Evolutionary conservation across 1,140 invertebrate species (phyloP).

Genomic region (Caenorhabditis brenneri): DNA sequence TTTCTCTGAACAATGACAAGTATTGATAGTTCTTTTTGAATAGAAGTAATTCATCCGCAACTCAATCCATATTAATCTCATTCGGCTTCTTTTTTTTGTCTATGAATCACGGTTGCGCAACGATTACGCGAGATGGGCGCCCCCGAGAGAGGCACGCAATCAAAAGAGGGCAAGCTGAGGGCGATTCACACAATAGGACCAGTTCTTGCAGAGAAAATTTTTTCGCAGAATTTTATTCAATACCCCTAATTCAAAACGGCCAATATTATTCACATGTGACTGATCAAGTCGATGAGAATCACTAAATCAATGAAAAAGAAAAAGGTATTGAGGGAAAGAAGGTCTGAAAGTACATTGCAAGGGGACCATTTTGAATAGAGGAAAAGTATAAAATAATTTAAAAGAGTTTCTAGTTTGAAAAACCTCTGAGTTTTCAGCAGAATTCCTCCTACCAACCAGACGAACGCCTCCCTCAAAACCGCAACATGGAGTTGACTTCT

Average conservation of each 20-base stretch:
- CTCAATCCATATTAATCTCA: slow-evolving; percentile 1
- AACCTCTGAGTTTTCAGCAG: neutral
- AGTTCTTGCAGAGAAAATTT: slow-evolving; percentile 13
- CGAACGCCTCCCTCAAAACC: slow-evolving; percentile 24
- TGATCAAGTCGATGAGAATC: slow-evolving; percentile 26
- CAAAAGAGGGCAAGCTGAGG: slow-evolving; percentile 37
- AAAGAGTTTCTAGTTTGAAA: neutral
- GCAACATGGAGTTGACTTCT: slow-evolving; percentile 40
- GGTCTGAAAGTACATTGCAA: neutral
- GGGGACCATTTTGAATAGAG: too few relatives aligned
- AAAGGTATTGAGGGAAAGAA: neutral
- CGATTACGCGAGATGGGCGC: slow-evolving; percentile 8
- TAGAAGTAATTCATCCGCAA: neutral
- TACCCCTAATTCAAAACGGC: slow-evolving; percentile 26
- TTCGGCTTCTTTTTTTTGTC: slow-evolving; percentile 11
- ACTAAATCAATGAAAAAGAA: neutral
- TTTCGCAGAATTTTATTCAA: slow-evolving; percentile 23
- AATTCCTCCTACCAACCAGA: slow-evolving; percentile 4
- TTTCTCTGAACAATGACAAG: too few relatives aligned
- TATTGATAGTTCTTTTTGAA: neutral
- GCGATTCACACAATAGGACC: slow-evolving; percentile 37
- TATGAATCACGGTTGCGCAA: slow-evolving; percentile 36
- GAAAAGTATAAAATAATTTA: too few relatives aligned
- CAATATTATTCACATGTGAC: slow-evolving; percentile 37
- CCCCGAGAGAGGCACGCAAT: slow-evolving; percentile 15